These are phyloP conservation scores for Ennomos quercinarius DNA, from an alignment of 2,888 invertebrate genomes.

Conservation along the genomic window DNA sequence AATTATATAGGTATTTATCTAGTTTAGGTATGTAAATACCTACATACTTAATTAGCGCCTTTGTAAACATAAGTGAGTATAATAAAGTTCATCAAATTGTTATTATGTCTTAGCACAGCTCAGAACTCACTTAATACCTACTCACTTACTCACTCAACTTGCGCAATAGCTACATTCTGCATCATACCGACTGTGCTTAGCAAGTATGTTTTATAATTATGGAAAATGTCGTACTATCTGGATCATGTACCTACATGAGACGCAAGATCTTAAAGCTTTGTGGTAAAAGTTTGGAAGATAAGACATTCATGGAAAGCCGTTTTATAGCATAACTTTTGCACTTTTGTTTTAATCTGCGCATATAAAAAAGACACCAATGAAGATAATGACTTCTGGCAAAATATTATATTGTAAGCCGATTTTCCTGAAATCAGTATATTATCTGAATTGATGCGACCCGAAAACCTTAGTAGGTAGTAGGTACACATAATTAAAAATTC, in stretches of 20 bases:
- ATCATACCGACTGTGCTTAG: no score
- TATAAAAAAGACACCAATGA: conserved; percentile 33
- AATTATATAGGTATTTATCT: no score
- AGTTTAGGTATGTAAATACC: no score
- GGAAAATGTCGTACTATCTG: no score
- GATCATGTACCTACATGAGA: conserved; percentile 5
- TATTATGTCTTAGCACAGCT: no score
- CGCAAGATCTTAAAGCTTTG: conserved; percentile 12
- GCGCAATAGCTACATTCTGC: no score
- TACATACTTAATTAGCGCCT: no score
- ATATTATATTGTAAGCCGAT: conserved; percentile 24
- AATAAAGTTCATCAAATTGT: no score
- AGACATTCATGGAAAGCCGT: conserved; percentile 21
- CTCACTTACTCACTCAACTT: no score
- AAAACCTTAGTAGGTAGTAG: not conserved
- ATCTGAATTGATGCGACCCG: conserved; percentile 12
- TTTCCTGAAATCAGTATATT: conserved; percentile 26
- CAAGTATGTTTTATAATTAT: no score
- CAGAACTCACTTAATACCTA: no score
- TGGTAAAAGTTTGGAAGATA: conserved; percentile 21
- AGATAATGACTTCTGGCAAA: conserved; percentile 32
- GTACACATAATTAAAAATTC: conserved; percentile 10
- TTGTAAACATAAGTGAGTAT: no score
- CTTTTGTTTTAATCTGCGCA: conserved; percentile 28
- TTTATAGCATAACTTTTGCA: conserved; percentile 34